Evolutionary conservation across 2,797 vertebrate genomes (phyloP).

Genomic region (Malurus leucopterus): DNA sequence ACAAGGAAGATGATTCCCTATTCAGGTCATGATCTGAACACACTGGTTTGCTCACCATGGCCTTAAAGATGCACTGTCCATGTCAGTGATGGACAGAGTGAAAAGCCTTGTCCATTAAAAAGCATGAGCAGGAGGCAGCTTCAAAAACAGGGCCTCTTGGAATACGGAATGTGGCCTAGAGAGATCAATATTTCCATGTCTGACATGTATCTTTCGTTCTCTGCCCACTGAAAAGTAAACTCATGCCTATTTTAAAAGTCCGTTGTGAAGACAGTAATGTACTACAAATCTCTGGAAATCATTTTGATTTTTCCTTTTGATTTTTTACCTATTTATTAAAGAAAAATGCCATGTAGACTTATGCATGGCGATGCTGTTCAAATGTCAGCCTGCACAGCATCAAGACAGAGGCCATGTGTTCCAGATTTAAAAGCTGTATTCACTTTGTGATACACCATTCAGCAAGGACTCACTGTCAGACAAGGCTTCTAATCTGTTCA

Average conservation of each 20-base stretch:
- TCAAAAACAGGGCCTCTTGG: background rate
- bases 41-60: background rate
- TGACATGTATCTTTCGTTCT: background rate
- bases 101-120: background rate
- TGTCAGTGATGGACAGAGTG: background rate
- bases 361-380: conserved; percentile 2
- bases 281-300: conserved; percentile 30
- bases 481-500: conserved; percentile 36
- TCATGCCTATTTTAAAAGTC: background rate
- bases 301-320: conserved; percentile 32
- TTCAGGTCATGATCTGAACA: background rate
- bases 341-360: background rate
- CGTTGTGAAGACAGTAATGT: background rate
- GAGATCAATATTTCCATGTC: background rate
- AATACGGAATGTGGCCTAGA: background rate
- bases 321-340: background rate
- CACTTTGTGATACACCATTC: conserved; percentile 41
- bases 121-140: background rate
- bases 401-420: conserved; percentile 50
- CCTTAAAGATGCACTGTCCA: background rate
- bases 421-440: conserved; percentile 60
- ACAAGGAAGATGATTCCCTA: background rate
- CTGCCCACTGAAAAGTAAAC: background rate
- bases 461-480: conserved; percentile 42
- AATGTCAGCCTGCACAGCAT: conserved; percentile 39